These are phyloP conservation scores for Atta texana DNA, from an alignment of 1,140 invertebrate genomes.

Conservation along the genomic window DNA sequence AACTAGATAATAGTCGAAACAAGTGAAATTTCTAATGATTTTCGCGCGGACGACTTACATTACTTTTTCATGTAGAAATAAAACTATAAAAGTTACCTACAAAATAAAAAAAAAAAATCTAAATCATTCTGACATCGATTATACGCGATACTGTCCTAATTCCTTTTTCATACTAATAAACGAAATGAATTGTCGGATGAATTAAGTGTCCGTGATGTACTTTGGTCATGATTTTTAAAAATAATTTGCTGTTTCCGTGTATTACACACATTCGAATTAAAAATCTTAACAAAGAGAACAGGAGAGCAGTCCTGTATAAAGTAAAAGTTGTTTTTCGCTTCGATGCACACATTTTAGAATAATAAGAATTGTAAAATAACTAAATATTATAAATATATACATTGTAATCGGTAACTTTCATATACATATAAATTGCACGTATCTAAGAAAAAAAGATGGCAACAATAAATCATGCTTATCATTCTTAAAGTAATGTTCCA, in stretches of 20 bases:
- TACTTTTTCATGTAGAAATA: slow-evolving; percentile 5
- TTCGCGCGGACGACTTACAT: neutral
- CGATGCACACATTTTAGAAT: slow-evolving; percentile 63
- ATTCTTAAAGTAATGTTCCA: slow-evolving; percentile 70
- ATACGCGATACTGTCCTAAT: slow-evolving; percentile 26
- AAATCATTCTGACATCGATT: slow-evolving; percentile 31
- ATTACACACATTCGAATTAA: slow-evolving; percentile 67
- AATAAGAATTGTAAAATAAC: slow-evolving; percentile 76
- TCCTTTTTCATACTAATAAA: slow-evolving; percentile 44
- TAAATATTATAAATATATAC: slow-evolving; percentile 83
- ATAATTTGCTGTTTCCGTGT: slow-evolving; percentile 69
- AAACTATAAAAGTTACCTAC: slow-evolving; percentile 26
- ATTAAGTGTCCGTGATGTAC: slow-evolving; percentile 68
- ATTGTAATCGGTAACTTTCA: slow-evolving; percentile 82
- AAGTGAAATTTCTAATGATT: no score
- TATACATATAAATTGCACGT: slow-evolving; percentile 83
- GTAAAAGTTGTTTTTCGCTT: slow-evolving; percentile 65
- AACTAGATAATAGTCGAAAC: no score
- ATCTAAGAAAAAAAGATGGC: slow-evolving; percentile 80
- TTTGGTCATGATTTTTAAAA: slow-evolving; percentile 81
- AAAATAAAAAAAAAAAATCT: neutral
- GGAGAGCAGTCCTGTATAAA: slow-evolving; percentile 59
- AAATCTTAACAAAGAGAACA: slow-evolving; percentile 68
- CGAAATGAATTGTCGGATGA: slow-evolving; percentile 44
- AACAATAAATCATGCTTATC: slow-evolving; percentile 79